Evolutionary conservation across 2,113 vertebrate species (phyloP), one percentile per base, ranked within the genome.

Genomic region (Esox niger): DNA sequence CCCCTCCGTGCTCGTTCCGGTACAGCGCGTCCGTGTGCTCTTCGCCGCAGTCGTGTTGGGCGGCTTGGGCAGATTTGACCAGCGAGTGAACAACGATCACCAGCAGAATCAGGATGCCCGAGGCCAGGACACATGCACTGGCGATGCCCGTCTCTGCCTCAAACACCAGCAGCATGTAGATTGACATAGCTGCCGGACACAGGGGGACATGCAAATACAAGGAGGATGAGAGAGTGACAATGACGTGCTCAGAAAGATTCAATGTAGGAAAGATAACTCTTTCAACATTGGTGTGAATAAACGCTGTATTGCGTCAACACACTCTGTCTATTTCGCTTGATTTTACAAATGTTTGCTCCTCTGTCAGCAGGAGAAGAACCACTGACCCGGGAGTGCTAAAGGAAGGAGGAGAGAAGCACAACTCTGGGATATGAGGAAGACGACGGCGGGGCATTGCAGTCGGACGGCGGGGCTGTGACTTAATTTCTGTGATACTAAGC

Each of bases 161-260:
- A 11, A 97, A 95, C 33, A 93, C 87, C 77, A 97, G 87, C 77
- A 96, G 87, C 89, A 94, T 89, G 31, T 93, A 95, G 62, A 98
- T 91, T 71, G 92, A 93, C 56, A 98, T 89, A 0, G 90, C 91
- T 93, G 87, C 46, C 15, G 58, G 29, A 59, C 15, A 20, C 0
- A 8, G 8, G n/a, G 4, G 38, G 58, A 2, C 46, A 43, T 5
- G 57, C n/a, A 68, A 3, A 67, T 23, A 30, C 4, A 46, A 1
- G 25, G 4, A 55, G 52, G 9, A 23, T 8, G 52, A 55, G 23
- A 25, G 23, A 1, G 8, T 9, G 21, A 55, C 21, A 55, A 23
- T 3, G 52, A 55, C 21, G 10, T n/a, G 9, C 1, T 3, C 26
- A 15, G 25, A 56, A 26, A 56, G 25, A 56, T 26, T 26, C 13